Base-by-base conservation (phyloP, 1,140 invertebrate genomes). In the Periplaneta americana region DNA sequence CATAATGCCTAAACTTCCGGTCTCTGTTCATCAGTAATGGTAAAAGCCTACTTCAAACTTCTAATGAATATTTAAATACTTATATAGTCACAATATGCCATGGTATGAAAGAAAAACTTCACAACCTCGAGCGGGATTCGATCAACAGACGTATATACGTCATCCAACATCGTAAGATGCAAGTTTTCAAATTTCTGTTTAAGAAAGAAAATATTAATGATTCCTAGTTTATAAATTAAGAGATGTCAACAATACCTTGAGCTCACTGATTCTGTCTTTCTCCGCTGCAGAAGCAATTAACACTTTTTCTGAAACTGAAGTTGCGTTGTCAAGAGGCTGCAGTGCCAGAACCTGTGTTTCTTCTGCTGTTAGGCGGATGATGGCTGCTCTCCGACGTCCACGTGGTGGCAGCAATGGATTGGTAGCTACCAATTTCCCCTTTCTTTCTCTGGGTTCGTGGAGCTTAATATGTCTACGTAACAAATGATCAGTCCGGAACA, bases 221-320 rank as follows among this genome's bases (percentile, higher is more conserved):
- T n/a, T 32, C 76, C 74, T 34, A 35, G 13, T n/a, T 22, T 34
- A 18, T 75, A 1, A 32, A 75, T 18, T 3, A 78, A 34, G 77
- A 34, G 34, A 17, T 28, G 34, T 22, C 76, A 33, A 37, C 79
- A 22, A 11, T 74, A 83, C 83, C 75, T 83, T 81, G 10, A 82
- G 74, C 78, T 82, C 82, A 74, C 86, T 86, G 78, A 88, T 85
- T n/a, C 84, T 84, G 22, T 87, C 84, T 13, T 80, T 85, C 36
- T 88, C 87, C 1, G 86, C 85, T 18, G 86, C 84, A 8, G 86
- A 90, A n/a, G 91, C 90, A 48, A 90, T 84, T 1, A 91, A 85
- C 28, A 92, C 88, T 84, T 89, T 90, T 81, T 92, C 89, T 0
- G 91, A 91, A 4, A 92, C 83, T 10, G 88, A 85, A 13, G 86